Percentiles rank a stretch among this genome's conserved stretches.
Conservation (phyloP, 92 coral and sea anemone genomes). For the Actinostola sp. region DNA sequence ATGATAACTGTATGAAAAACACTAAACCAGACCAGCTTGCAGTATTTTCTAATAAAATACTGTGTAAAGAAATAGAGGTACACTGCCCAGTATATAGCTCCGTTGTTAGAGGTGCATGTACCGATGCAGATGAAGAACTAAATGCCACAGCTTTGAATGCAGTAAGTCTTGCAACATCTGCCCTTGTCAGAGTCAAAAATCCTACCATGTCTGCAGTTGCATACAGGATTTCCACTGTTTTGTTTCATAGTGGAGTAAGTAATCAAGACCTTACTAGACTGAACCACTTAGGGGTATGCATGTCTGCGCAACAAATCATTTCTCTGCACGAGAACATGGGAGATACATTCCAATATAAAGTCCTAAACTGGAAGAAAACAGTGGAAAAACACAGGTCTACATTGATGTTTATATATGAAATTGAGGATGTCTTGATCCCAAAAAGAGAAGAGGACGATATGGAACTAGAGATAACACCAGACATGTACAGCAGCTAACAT, state of each 20-base stretch:
- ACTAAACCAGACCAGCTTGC: conserved; percentile 23
- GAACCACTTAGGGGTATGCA: conserved; percentile 20
- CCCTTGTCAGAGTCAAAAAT: conserved; percentile 4
- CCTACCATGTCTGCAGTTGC: conserved; percentile 8
- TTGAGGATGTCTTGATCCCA: not conserved
- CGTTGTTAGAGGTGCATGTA: conserved; percentile 23
- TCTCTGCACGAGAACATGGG: conserved; percentile 3
- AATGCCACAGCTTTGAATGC: not conserved
- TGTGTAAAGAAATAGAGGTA: not conserved
- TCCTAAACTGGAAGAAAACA: not conserved
- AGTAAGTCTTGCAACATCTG: conserved; percentile 8
- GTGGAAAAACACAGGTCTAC: not conserved
- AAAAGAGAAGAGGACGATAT: not conserved
- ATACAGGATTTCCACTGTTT: conserved; percentile 2
- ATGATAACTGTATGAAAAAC: too few relatives aligned
- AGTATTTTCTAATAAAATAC: conserved; percentile 14
- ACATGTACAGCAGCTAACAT: too few relatives aligned
- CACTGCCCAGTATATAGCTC: conserved; percentile 27
- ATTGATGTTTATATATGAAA: not conserved
- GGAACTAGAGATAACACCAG: not conserved
- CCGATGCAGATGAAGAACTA: not conserved
- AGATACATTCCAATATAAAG: not conserved
- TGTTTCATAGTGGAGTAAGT: conserved; percentile 12
- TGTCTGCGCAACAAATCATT: not conserved
- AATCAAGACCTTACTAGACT: not conserved